These are phyloP conservation scores for Tetragonula carbonaria DNA, from an alignment of 2,888 invertebrate genomes.

Conservation along the genomic window DNA sequence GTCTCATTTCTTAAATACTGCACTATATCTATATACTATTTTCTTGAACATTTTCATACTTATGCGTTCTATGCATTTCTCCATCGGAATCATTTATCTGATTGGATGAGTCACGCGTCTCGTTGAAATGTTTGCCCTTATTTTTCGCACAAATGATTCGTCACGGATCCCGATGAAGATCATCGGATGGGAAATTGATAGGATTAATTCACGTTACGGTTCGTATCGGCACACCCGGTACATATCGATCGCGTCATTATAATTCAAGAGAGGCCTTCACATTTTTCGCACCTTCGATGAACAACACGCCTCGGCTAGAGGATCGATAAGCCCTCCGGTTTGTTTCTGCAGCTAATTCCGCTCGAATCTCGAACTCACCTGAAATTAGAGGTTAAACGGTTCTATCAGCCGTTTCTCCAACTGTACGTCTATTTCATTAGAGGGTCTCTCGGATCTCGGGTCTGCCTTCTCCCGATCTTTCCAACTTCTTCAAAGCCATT, in stretches of 20 bases:
- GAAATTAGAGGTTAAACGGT: slow-evolving; percentile 27
- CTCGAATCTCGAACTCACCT: slow-evolving; percentile 21
- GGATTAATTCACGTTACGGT: background rate
- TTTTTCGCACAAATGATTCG: too few species aligned
- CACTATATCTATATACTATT: too few species aligned
- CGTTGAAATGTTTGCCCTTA: too few species aligned
- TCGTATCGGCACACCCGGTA: slow-evolving; percentile 59
- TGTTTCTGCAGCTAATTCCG: slow-evolving; percentile 46
- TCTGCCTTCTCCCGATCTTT: background rate
- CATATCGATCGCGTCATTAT: slow-evolving; percentile 69
- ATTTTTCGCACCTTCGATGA: slow-evolving; percentile 71
- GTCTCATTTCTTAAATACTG: too few species aligned
- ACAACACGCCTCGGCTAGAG: slow-evolving; percentile 45
- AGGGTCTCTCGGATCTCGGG: background rate
- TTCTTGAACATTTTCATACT: too few species aligned
- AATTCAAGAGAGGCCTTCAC: slow-evolving; percentile 65
- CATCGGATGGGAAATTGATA: background rate
- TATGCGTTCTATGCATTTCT: too few species aligned
- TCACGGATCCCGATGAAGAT: too few species aligned
- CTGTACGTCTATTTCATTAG: background rate
- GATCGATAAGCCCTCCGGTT: slow-evolving; percentile 47
- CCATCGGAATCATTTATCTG: too few species aligned
- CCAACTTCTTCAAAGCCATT: background rate
- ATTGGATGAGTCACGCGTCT: too few species aligned
- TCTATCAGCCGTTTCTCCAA: slow-evolving; percentile 24